A percentile compares a stretch with the other conserved stretches of the same genome.
phyloP scores from a whole-genome alignment of 2,888 invertebrate species.

The Drosophila neutralis region DNA sequence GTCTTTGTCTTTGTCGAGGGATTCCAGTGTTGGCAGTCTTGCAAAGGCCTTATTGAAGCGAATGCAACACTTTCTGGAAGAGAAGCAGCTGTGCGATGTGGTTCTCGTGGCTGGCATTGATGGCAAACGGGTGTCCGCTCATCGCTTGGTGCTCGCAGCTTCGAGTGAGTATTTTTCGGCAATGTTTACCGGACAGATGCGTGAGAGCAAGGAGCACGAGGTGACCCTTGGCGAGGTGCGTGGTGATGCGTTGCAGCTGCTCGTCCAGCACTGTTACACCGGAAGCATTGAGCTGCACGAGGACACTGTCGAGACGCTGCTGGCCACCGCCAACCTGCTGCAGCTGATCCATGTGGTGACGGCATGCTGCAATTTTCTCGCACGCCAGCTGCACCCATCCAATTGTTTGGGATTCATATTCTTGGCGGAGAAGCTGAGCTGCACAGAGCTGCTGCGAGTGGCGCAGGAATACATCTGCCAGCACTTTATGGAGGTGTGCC shows the following conservation, averaged over 20 bases:
- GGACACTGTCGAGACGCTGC: slow-evolving; percentile 94
- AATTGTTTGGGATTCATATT: slow-evolving; percentile 94
- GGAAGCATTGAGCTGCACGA: slow-evolving; percentile 91
- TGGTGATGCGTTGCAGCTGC: slow-evolving; percentile 92
- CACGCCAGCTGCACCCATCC: slow-evolving; percentile 92
- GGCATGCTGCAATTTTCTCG: slow-evolving; percentile 88
- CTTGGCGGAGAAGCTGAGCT: too few species aligned
- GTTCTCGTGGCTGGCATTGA: neutral
- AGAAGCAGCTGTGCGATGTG: neutral
- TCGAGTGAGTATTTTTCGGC: slow-evolving; percentile 97
- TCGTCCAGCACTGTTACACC: slow-evolving; percentile 96
- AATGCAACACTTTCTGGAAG: neutral
- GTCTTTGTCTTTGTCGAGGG: neutral
- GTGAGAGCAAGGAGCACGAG: slow-evolving; percentile 93
- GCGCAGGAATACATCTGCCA: too few species aligned
- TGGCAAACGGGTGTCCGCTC: slow-evolving; percentile 84
- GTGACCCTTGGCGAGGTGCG: slow-evolving; percentile 93
- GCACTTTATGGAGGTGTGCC: too few species aligned
- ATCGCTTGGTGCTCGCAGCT: slow-evolving; percentile 93
- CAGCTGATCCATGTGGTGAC: slow-evolving; percentile 94
- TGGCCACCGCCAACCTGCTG: slow-evolving; percentile 94
- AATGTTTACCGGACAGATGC: slow-evolving; percentile 95
- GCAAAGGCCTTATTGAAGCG: neutral
- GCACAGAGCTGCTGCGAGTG: too few species aligned
- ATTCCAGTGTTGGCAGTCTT: neutral